These are phyloP conservation scores for Crotalus helleri DNA, from an alignment of 2,113 vertebrate genomes.

Conservation along the genomic window DNA sequence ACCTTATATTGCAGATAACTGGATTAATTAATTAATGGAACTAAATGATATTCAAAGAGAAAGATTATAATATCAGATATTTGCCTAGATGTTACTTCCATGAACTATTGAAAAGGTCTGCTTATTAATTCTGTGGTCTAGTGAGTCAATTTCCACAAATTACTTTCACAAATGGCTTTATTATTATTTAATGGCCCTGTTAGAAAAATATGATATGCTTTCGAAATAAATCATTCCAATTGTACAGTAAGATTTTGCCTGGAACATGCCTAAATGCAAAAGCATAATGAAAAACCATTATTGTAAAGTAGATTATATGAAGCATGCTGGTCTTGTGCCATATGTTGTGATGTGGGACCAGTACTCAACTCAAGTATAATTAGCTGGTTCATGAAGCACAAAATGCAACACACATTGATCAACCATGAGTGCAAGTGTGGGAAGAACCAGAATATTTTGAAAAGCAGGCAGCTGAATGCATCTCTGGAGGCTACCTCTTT, in stretches of 20 bases:
- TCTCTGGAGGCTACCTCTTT: background rate
- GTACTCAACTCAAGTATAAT: background rate
- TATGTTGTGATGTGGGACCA: background rate
- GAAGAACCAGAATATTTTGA: background rate
- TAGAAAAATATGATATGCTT: slow-evolving; percentile 15
- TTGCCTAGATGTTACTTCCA: background rate
- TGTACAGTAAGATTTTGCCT: background rate
- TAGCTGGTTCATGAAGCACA: background rate
- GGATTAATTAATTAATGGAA: slow-evolving; percentile 3
- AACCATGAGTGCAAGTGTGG: background rate
- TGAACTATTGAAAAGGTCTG: background rate
- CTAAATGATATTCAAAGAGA: background rate
- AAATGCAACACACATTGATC: background rate
- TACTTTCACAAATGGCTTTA: slow-evolving; percentile 12
- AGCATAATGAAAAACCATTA: slow-evolving; percentile 5
- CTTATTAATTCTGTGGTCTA: slow-evolving; percentile 5
- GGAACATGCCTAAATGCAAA: background rate
- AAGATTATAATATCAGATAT: background rate
- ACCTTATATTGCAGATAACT: background rate
- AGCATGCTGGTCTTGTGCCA: background rate
- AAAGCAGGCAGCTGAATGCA: background rate
- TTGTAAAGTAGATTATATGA: background rate
- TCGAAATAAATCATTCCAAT: slow-evolving; percentile 1
- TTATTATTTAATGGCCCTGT: background rate
- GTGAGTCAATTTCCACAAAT: background rate